phyloP scores from a whole-genome alignment of 2,888 invertebrate species.

The Thera britannica region DNA sequence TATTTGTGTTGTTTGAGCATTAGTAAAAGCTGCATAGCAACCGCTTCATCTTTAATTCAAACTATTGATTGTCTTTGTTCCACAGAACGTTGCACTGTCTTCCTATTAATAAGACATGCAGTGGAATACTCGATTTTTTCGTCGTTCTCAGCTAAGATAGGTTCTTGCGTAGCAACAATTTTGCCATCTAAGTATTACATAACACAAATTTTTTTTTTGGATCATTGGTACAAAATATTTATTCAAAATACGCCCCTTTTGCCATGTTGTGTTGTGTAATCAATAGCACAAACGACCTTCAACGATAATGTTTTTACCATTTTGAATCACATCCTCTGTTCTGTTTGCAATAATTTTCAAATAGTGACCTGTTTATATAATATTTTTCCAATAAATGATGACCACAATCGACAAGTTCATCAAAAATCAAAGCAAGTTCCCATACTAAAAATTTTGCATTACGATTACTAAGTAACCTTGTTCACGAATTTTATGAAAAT shows the following conservation, averaged over 20 bases:
- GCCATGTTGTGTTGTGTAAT: slow-evolving; percentile 8
- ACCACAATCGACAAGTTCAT: too few species aligned
- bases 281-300: slow-evolving; percentile 9
- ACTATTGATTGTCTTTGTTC: slow-evolving; percentile 41
- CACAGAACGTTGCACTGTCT: slow-evolving; percentile 23
- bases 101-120: neutral
- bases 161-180: neutral
- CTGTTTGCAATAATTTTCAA: neutral
- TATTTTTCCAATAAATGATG: neutral
- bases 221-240: too few species aligned
- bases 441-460: too few species aligned
- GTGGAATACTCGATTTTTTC: slow-evolving; percentile 3
- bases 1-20: too few species aligned
- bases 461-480: too few species aligned
- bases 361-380: neutral
- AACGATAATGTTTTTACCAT: slow-evolving; percentile 13
- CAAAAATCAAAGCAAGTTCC: too few species aligned
- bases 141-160: neutral
- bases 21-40: neutral
- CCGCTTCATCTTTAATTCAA: slow-evolving; percentile 30
- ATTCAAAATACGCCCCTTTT: slow-evolving; percentile 16
- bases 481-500: too few species aligned
- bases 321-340: neutral
- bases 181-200: too few species aligned
- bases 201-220: too few species aligned